These are phyloP conservation scores for Aphidius colemani DNA, from an alignment of 2,888 invertebrate species.

Conservation along the genomic window DNA sequence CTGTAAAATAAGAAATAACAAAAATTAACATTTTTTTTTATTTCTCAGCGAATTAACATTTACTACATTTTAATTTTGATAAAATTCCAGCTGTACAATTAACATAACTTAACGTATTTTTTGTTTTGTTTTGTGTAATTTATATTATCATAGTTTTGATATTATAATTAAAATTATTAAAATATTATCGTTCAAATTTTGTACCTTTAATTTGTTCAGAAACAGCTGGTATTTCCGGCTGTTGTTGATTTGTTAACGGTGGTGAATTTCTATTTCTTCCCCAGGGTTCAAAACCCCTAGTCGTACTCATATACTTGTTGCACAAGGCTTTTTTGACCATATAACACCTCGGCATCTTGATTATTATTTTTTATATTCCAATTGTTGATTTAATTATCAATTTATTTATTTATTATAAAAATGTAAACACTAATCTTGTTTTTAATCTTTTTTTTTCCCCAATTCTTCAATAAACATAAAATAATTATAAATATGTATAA, in stretches of 20 bases:
- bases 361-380: slow-evolving; percentile 1
- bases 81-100: no score
- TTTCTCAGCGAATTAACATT: no score
- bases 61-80: no score
- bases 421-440: slow-evolving; percentile 33
- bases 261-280: slow-evolving; percentile 46
- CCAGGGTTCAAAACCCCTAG: slow-evolving; percentile 55
- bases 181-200: neutral
- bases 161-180: neutral
- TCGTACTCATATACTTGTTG: slow-evolving; percentile 60
- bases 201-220: slow-evolving; percentile 47
- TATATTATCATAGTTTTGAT: no score
- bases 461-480: slow-evolving; percentile 4
- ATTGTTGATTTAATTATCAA: slow-evolving; percentile 1
- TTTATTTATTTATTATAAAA: slow-evolving; percentile 27
- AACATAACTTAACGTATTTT: no score
- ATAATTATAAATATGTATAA: neutral
- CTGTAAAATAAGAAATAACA: no score
- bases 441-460: slow-evolving; percentile 3
- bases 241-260: slow-evolving; percentile 37
- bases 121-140: no score
- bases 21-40: no score
- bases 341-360: slow-evolving; percentile 75
- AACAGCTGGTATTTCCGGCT: slow-evolving; percentile 33
- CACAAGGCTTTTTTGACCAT: slow-evolving; percentile 73